Percentiles rank a stretch among this genome's conserved stretches.
Conservation (phyloP, 1,140 invertebrate species). For the Ceratoteleas bidentatus region DNA sequence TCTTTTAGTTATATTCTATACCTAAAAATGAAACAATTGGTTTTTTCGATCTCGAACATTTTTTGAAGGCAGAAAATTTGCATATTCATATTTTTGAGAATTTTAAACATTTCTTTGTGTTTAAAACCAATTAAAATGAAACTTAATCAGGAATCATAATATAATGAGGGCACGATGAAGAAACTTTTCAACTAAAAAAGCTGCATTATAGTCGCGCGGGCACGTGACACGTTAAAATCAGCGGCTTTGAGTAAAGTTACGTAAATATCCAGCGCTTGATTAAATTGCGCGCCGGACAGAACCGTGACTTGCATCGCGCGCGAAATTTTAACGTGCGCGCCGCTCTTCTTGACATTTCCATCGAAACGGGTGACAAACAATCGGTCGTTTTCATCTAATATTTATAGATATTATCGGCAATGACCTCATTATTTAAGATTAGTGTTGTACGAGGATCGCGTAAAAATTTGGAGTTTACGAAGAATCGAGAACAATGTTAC, state of each 20-base stretch:
- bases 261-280: conserved; percentile 22
- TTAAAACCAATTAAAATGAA: conserved; percentile 4
- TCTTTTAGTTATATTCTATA: conserved; percentile 17
- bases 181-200: background rate
- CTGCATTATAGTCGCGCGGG: background rate
- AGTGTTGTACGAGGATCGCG: too few species aligned
- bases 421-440: conserved; percentile 19
- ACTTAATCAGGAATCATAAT: background rate
- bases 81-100: background rate
- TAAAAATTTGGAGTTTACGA: too few species aligned
- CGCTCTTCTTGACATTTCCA: background rate
- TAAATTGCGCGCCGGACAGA: conserved; percentile 18
- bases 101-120: background rate
- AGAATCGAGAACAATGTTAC: too few species aligned
- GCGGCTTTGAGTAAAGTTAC: conserved; percentile 12
- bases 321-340: conserved; percentile 21
- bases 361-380: conserved; percentile 16
- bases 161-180: background rate
- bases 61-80: too few species aligned
- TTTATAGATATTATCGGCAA: conserved; percentile 12
- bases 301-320: conserved; percentile 20
- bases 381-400: conserved; percentile 13
- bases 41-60: too few species aligned
- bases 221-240: conserved; percentile 13
- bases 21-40: conserved; percentile 51